Evolutionary conservation across 1,140 invertebrate species (phyloP).

Genomic region (Aphaenogaster ashmeadi): DNA sequence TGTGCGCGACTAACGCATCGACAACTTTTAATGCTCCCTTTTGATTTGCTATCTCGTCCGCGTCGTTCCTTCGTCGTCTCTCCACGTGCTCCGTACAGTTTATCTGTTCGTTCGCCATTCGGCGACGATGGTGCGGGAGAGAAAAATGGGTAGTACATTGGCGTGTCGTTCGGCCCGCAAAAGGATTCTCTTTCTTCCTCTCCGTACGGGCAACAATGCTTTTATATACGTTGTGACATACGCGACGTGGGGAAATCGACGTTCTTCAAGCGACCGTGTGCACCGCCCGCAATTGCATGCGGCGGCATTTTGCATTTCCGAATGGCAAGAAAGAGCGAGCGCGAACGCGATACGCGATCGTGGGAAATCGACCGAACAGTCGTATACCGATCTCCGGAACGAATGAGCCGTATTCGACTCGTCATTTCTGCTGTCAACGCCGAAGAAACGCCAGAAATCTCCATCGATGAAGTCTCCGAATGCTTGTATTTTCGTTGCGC

Average conservation of each 20-base stretch:
- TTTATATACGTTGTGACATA: slow-evolving; percentile 36
- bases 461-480: neutral
- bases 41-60: slow-evolving; percentile 74
- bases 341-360: neutral
- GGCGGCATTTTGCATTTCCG: slow-evolving; percentile 23
- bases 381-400: slow-evolving; percentile 39
- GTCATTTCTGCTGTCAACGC: slow-evolving; percentile 68
- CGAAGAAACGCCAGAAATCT: slow-evolving; percentile 9
- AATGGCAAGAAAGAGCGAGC: slow-evolving; percentile 8
- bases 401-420: slow-evolving; percentile 51
- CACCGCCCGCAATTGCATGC: slow-evolving; percentile 30
- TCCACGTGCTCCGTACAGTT: slow-evolving; percentile 12
- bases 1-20: slow-evolving; percentile 75
- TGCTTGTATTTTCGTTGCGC: neutral
- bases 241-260: slow-evolving; percentile 23
- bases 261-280: slow-evolving; percentile 40
- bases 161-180: slow-evolving; percentile 24
- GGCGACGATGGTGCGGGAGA: slow-evolving; percentile 9
- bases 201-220: slow-evolving; percentile 38
- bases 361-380: slow-evolving; percentile 53
- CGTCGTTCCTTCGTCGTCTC: slow-evolving; percentile 38
- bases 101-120: slow-evolving; percentile 45
- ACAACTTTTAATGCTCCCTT: slow-evolving; percentile 79
- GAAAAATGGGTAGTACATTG: slow-evolving; percentile 48
- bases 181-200: neutral